Base-by-base conservation (phyloP, 1,140 invertebrate species). In the Anastrepha ludens region DNA sequence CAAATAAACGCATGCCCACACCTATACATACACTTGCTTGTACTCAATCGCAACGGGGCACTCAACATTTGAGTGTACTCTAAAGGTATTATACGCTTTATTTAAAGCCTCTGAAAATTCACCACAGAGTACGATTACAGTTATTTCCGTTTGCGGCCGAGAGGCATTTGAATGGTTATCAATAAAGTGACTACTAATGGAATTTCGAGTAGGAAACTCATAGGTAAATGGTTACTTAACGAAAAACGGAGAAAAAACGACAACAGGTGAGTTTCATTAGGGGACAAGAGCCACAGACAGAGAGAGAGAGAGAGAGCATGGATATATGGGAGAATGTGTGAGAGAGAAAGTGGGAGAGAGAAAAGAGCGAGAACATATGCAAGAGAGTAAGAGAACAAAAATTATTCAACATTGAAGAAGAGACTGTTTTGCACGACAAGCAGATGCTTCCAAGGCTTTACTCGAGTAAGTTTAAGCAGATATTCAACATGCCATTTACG, bases 111-210 rank as follows among this genome's bases (percentile, higher is more conserved):
- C 47, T n/a, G 47, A 0, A 81, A 81, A 81, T 81, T 81, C 74
- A 81, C 74, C 74, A 81, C 74, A 81, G 47, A 55, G 47, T 55
- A 81, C 74, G 44, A 81, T 81, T 81, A 81, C 74, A 81, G 47
- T 81, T 81, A 81, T 81, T 81, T 81, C 74, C 47, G 74, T n/a
- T 81, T 81, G 74, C n/a, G 74, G 74, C 47, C 74, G 74, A 81
- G 47, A 81, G 74, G 74, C 74, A 55, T 86, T 86, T 86, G 39
- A n/a, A 65, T 86, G 58, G 58, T 60, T 62, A 65, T 20, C 58
- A 39, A 58, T 39, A 39, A 62, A 62, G 44, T 86, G 85, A 39
- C 58, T 41, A 86, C 62, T 41, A 86, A 47, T 86, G 58, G 85
- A 86, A 86, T 60, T 62, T 58, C 85, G 59, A 60, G 85, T 86